phyloP scores from a whole-genome alignment of 2,888 invertebrate genomes.

The Caenorhabditis sinica region DNA sequence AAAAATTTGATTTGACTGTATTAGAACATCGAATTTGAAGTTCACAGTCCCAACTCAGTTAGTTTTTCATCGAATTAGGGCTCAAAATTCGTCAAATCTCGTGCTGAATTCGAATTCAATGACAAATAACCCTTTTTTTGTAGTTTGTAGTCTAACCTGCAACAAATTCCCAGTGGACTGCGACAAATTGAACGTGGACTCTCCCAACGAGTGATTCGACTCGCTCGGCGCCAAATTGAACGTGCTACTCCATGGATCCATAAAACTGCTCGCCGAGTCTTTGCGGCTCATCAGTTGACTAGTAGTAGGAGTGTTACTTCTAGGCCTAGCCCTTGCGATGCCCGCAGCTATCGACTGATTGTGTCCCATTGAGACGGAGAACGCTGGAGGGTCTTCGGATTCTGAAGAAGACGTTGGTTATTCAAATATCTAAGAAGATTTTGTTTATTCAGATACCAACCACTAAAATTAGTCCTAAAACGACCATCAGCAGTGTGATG shows the following conservation, averaged over 20 bases:
- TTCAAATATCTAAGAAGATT: background rate
- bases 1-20: too few relatives aligned
- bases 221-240: conserved; percentile 67
- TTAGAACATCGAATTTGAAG: too few relatives aligned
- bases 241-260: conserved; percentile 70
- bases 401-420: conserved; percentile 5
- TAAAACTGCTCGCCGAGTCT: conserved; percentile 66
- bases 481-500: conserved; percentile 82
- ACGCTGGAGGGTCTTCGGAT: conserved; percentile 71
- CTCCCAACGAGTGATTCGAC: conserved; percentile 70
- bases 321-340: conserved; percentile 74
- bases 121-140: too few relatives aligned
- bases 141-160: conserved; percentile 52
- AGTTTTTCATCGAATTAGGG: too few relatives aligned
- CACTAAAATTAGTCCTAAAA: conserved; percentile 76
- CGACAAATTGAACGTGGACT: conserved; percentile 73
- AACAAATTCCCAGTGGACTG: conserved; percentile 74
- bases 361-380: conserved; percentile 74
- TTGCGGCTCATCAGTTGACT: conserved; percentile 57
- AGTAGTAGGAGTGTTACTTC: conserved; percentile 78
- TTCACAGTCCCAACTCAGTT: too few relatives aligned
- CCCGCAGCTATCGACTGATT: conserved; percentile 48
- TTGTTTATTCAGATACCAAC: background rate
- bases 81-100: too few relatives aligned
- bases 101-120: too few relatives aligned